These are phyloP conservation scores for Atta texana DNA, from an alignment of 1,140 invertebrate genomes.

Conservation along the genomic window DNA sequence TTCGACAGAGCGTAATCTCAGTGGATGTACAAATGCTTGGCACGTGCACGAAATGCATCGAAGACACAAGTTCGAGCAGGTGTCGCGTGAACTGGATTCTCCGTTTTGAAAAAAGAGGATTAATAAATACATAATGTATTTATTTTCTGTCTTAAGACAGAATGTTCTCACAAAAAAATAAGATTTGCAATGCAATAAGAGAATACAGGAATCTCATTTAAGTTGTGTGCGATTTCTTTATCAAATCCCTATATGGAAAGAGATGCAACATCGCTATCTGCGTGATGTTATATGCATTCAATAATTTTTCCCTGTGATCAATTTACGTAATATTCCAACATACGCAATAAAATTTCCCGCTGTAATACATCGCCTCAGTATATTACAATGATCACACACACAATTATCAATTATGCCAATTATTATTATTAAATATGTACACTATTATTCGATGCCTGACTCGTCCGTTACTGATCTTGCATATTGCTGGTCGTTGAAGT, in stretches of 20 bases:
- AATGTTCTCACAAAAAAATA: too few species aligned
- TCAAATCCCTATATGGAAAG: too few species aligned
- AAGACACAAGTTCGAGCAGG: not conserved
- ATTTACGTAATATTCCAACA: not conserved
- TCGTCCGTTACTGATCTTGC: conserved; percentile 48
- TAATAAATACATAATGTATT: too few species aligned
- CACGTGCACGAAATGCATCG: not conserved
- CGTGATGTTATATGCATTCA: not conserved
- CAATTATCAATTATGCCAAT: conserved; percentile 20
- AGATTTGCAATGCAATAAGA: too few species aligned
- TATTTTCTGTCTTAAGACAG: too few species aligned
- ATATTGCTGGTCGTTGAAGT: conserved; percentile 28
- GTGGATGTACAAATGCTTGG: not conserved
- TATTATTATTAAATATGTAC: conserved; percentile 50
- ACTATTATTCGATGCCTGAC: conserved; percentile 4
- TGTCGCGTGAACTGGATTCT: conserved; percentile 31
- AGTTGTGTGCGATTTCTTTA: too few species aligned
- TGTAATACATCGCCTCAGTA: not conserved
- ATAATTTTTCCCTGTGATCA: not conserved
- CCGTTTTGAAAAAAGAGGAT: not conserved
- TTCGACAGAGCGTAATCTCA: not conserved
- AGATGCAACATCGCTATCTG: not conserved
- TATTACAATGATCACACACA: too few species aligned
- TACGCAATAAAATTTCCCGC: not conserved
- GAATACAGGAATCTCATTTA: too few species aligned